A percentile compares a stretch with the other conserved stretches of the same genome.
phyloP scores from a whole-genome alignment of 2,113 vertebrate genomes.

The Athene noctua region DNA sequence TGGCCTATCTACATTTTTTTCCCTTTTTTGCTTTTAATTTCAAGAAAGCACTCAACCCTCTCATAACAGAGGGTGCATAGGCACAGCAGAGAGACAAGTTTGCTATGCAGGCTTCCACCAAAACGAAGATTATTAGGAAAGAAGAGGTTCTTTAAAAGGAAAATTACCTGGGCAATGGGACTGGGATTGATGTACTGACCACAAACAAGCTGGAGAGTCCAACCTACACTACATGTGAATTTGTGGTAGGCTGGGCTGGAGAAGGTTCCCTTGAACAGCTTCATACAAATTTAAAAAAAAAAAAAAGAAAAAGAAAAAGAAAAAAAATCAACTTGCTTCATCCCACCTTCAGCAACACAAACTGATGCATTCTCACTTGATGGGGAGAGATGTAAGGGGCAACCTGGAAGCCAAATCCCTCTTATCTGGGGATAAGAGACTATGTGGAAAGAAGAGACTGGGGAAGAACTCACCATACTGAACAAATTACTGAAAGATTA shows the following conservation, averaged over 20 bases:
- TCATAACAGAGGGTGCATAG: constrained; percentile 44
- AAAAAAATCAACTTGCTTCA: not conserved
- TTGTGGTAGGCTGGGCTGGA: not conserved
- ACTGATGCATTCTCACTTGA: not conserved
- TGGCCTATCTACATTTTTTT: not conserved
- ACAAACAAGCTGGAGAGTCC: not conserved
- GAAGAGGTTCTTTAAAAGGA: not conserved
- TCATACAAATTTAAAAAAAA: not conserved
- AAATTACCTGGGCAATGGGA: not conserved
- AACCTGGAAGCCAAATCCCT: not conserved
- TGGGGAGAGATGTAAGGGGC: not conserved
- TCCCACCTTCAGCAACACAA: not conserved
- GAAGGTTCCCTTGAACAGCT: not conserved
- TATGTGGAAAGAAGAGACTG: not conserved
- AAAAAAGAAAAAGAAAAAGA: not conserved
- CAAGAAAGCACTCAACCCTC: constrained; percentile 43
- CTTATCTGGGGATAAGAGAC: not conserved
- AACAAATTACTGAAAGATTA: constrained; percentile 1
- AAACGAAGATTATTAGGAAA: not conserved
- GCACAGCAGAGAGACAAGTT: constrained; percentile 29
- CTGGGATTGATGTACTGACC: not conserved
- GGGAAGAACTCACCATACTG: constrained; percentile 35
- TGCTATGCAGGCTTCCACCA: constrained; percentile 36
- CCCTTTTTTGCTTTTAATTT: constrained; percentile 4
- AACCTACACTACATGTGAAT: not conserved